Evolutionary conservation across 2,888 invertebrate species (phyloP).

Genomic region (Caenorhabditis imperialis): DNA sequence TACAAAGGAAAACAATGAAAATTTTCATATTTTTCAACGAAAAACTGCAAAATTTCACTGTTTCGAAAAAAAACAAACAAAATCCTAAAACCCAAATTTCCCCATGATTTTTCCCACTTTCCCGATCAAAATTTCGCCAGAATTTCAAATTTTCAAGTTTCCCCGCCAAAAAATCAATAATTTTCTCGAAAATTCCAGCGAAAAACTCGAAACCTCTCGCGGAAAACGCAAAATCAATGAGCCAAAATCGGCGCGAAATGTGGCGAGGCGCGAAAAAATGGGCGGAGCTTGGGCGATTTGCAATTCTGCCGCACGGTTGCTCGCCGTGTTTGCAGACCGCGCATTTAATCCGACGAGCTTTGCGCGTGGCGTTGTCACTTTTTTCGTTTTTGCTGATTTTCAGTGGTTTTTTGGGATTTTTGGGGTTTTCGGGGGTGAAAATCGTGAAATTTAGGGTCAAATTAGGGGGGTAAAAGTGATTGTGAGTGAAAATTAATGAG

Average conservation of each 20-base stretch:
- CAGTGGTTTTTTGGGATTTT: neutral
- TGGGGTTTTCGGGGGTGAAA: too few relatives aligned
- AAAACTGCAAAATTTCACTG: too few relatives aligned
- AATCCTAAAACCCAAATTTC: neutral
- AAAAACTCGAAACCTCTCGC: conserved; percentile 5
- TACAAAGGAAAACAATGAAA: neutral
- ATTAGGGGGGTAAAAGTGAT: too few relatives aligned
- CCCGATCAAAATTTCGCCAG: too few relatives aligned
- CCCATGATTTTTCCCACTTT: neutral
- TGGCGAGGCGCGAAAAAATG: conserved; percentile 20
- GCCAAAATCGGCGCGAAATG: conserved; percentile 31
- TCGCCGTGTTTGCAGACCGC: conserved; percentile 8
- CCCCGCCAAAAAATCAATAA: conserved; percentile 4
- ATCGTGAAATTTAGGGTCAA: too few relatives aligned
- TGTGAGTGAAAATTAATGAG: too few relatives aligned
- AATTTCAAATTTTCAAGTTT: neutral
- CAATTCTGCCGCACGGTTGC: conserved; percentile 14
- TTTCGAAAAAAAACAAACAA: neutral
- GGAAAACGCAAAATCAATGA: too few relatives aligned
- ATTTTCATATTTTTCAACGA: too few relatives aligned
- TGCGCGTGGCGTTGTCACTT: neutral
- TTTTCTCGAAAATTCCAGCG: neutral
- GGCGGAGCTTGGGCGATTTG: conserved; percentile 14
- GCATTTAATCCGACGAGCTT: conserved; percentile 12
- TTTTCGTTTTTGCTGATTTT: neutral